Base-by-base conservation (phyloP, 1,140 invertebrate species). In the Batillaria attramentaria region DNA sequence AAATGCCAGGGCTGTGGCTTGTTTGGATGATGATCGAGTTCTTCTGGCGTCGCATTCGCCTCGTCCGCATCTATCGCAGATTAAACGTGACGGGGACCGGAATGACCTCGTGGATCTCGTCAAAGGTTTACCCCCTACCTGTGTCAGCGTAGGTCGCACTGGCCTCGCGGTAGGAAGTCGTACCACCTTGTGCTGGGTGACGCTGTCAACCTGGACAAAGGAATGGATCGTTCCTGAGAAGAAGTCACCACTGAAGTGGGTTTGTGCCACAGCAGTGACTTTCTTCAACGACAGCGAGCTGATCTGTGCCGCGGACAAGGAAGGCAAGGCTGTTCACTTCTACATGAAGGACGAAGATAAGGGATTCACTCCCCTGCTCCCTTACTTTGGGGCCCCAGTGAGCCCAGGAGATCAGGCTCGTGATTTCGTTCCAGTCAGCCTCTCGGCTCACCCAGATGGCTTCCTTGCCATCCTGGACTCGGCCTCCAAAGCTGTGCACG, bases 241-340 rank as follows among this genome's bases (percentile, higher is more conserved):
- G 57, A 24, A 62, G 3, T 62, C 57, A 28, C n/a, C 10, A 8
- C 33, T 62, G 8, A 62, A 28, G 33, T 28, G 33, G 57, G 24
- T 24, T 24, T 16, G 8, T n/a, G n/a, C 57, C 3, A 28, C n/a
- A 28, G 57, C 57, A 28, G 57, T 62, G 57, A 62, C 33, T 24
- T 62, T 62, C 33, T 8, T 24, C n/a, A 24, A 62, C 33, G 57
- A 31, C 10, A 62, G 6, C 10, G 57, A 62, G 33, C 41, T 77
- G n/a, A 57, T 62, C 75, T 20, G 81, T 79, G 54, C 86, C 79
- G 8, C 39, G 35, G 0, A 89, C 86, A 18, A 87, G 87, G 28
- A 85, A 76, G 28, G 84, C 80, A 43, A 80, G 54, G 13, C 79
- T 62, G 74, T 62, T 3, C 33, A 2, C 24, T 85, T 85, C 70